These are phyloP conservation scores for Eucera pruinosa DNA, from an alignment of 2,888 invertebrate species.

Conservation along the genomic window DNA sequence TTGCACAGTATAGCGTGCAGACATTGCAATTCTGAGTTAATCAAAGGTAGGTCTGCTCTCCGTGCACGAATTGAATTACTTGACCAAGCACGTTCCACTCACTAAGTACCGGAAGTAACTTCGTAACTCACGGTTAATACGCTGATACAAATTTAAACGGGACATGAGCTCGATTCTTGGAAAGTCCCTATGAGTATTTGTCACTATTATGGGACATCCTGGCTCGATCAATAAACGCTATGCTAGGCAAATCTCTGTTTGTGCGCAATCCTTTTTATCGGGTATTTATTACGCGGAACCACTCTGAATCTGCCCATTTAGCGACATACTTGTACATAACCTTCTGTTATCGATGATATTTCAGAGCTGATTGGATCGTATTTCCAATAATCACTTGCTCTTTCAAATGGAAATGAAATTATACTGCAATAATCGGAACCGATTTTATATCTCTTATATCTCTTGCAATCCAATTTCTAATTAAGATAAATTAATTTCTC, in stretches of 20 bases:
- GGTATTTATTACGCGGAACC: slow-evolving; percentile 26
- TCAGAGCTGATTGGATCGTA: slow-evolving; percentile 10
- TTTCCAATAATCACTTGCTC: background rate
- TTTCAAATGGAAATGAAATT: background rate
- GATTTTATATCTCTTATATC: no score
- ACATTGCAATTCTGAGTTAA: background rate
- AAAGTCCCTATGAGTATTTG: slow-evolving; percentile 40
- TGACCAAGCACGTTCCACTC: slow-evolving; percentile 23
- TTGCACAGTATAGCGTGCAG: background rate
- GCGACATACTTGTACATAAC: no score
- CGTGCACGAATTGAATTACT: slow-evolving; percentile 18
- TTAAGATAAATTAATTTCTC: no score
- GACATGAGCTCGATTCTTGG: slow-evolving; percentile 40
- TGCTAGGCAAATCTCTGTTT: slow-evolving; percentile 36
- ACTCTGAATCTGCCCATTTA: slow-evolving; percentile 18
- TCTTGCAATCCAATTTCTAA: no score
- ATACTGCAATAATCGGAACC: background rate
- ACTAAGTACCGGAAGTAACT: slow-evolving; percentile 22
- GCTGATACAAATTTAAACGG: slow-evolving; percentile 39
- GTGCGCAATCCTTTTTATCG: slow-evolving; percentile 43
- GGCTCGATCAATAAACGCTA: slow-evolving; percentile 47
- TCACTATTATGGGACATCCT: slow-evolving; percentile 46
- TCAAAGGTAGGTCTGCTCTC: slow-evolving; percentile 4
- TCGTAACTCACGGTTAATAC: slow-evolving; percentile 39
- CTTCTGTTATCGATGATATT: no score